phyloP scores from a whole-genome alignment of 2,113 vertebrate genomes.

The Enhydra lutris region DNA sequence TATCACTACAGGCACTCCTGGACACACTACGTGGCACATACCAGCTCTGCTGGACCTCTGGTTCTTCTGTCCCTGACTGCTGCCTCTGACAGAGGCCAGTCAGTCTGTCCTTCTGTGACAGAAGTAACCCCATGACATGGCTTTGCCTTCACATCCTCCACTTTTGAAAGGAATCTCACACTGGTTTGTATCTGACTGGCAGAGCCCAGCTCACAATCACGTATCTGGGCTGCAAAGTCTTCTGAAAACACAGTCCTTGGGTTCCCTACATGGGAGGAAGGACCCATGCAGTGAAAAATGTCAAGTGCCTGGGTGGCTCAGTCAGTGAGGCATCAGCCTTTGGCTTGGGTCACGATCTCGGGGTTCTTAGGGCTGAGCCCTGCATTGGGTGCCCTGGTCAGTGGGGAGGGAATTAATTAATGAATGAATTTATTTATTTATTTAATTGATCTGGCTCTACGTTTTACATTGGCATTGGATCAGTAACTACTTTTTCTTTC shows the following conservation, averaged over 20 bases:
- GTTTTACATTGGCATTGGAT: neutral
- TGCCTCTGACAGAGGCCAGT: fast-evolving
- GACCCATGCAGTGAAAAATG: neutral
- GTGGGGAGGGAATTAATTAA: no score
- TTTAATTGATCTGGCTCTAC: neutral
- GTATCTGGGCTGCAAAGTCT: no score
- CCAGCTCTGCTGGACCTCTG: no score
- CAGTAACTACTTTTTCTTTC: neutral
- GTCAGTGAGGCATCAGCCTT: neutral
- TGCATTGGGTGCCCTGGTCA: no score
- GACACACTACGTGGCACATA: fast-evolving
- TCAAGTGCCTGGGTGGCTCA: neutral
- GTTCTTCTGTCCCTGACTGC: no score
- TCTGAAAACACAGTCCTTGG: neutral
- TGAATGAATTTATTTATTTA: no score
- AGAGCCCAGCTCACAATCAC: neutral
- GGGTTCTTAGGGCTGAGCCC: no score
- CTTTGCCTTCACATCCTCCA: no score
- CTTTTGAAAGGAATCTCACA: neutral
- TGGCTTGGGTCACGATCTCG: no score
- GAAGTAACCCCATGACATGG: fast-evolving
- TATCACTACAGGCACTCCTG: fast-evolving
- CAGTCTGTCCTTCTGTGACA: neutral
- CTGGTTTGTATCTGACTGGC: neutral
- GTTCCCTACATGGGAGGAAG: fast-evolving